Percentiles rank a stretch among this genome's conserved stretches.
These are phyloP conservation scores for Drosophila trichaetosa DNA, from an alignment of 2,888 invertebrate species.

Conservation along the genomic window DNA sequence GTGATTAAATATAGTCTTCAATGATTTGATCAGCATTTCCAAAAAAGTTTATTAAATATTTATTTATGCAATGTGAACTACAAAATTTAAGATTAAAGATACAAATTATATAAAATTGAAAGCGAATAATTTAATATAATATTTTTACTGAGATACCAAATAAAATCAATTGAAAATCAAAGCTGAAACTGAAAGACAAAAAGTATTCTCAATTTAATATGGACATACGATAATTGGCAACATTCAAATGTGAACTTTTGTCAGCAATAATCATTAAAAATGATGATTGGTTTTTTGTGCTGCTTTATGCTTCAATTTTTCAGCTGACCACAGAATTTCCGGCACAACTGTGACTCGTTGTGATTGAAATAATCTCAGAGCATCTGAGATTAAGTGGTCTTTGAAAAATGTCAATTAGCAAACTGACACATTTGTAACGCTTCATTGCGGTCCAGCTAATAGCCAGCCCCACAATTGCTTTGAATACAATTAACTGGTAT, in stretches of 20 bases:
- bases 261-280: too few relatives aligned
- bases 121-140: not conserved
- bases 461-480: conserved; percentile 22
- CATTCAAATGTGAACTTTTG: not conserved
- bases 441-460: conserved; percentile 37
- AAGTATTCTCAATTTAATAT: not conserved
- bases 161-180: too few relatives aligned
- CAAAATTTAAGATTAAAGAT: not conserved
- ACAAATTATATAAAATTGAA: not conserved
- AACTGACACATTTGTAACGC: conserved; percentile 39
- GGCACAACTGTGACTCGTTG: not conserved
- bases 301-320: not conserved
- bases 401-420: conserved; percentile 17
- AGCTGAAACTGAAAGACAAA: too few relatives aligned
- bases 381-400: conserved; percentile 18
- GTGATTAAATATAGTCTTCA: not conserved
- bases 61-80: not conserved
- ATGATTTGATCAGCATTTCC: not conserved
- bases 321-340: not conserved
- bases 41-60: not conserved
- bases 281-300: not conserved
- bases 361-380: not conserved
- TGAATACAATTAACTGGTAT: conserved; percentile 41
- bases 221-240: not conserved
- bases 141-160: not conserved